Base-by-base conservation (phyloP, 2,113 vertebrate species). In the Enhydra lutris region DNA sequence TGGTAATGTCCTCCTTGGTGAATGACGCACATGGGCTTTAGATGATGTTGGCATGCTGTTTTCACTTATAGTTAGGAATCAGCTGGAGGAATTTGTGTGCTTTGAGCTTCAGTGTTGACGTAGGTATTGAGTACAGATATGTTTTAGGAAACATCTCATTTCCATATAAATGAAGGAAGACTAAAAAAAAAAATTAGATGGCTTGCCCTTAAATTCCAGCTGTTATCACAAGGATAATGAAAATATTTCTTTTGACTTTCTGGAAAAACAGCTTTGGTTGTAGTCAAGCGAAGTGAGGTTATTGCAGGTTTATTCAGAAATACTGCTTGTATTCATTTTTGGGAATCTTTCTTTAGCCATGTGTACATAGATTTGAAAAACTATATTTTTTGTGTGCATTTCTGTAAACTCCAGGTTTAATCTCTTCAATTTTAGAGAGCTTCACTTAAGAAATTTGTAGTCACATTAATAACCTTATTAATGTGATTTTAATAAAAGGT, bases 81-180 rank as follows among this genome's bases (percentile, higher is more conserved):
- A 98, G 92, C 78, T 90, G 24, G 3, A 6, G 26, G 69, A 90
- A 95, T 93, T 96, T 97, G 61, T 80, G 59, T 83, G 83, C 34
- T 98, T 80, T 94, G 95, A 97, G 95, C 98, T 97, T 84, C 0
- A 6, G 88, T 97, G 82, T 97, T 98, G 98, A 98, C 36, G 79
- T 96, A 98, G 79, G 78, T 93, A 89, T 73, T 88, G 93, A 65
- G 94, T 97, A 98, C 80, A 91, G 86, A 97, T 80, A 85, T 91
- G 14, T 96, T 98, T 98, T 97, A 95, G 95, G 97, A 98, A 98
- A 96, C 90, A 81, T 97, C 97, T 98, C 71, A 96, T 98, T 98
- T 98, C 92, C 96, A 97, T 83, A 74, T 97, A 98, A 98, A 98
- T 98, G 80, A 96, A 95, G 76, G 91, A 97, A 88, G 91, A 96